These are phyloP conservation scores for Erpetoichthys calabaricus DNA, from an alignment of 2,797 vertebrate species.

Conservation along the genomic window DNA sequence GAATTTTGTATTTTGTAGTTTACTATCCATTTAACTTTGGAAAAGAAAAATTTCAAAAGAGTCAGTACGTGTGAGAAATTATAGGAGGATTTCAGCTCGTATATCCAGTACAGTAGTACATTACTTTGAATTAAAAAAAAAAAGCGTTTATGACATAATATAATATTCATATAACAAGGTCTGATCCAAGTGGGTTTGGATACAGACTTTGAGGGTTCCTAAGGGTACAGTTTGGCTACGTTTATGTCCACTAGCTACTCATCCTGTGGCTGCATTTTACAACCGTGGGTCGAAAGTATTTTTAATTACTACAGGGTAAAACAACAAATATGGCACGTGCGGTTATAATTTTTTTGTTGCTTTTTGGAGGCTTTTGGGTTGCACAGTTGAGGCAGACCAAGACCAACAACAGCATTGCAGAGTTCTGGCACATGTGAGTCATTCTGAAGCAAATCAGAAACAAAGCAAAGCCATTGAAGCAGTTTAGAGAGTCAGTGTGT, in stretches of 20 bases:
- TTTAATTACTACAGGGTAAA: conserved; percentile 46
- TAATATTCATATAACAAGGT: conserved; percentile 21
- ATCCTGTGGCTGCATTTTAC: conserved; percentile 39
- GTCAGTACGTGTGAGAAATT: too few species aligned
- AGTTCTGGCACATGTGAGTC: conserved; percentile 15
- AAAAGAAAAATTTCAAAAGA: too few species aligned
- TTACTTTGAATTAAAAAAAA: too few species aligned
- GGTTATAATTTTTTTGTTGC: conserved; percentile 27
- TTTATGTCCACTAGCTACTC: conserved; percentile 23
- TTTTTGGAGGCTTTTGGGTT: conserved; percentile 24
- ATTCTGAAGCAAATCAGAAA: conserved; percentile 24
- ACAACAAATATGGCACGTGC: conserved; percentile 33
- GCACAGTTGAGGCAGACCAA: conserved; percentile 24
- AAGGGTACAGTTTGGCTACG: conserved; percentile 33
- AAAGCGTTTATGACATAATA: conserved; percentile 11
- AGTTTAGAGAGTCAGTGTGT: conserved; percentile 24
- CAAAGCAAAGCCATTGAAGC: conserved; percentile 25
- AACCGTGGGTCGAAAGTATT: conserved; percentile 30
- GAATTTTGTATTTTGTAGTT: too few species aligned
- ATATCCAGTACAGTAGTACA: too few species aligned
- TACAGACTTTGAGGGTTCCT: conserved; percentile 23
- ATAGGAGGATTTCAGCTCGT: too few species aligned
- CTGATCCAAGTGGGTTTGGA: conserved; percentile 32
- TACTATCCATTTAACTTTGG: too few species aligned
- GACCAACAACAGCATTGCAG: conserved; percentile 25